Percentiles rank a stretch among this genome's conserved stretches.
Conservation (phyloP, 2,797 vertebrate species). For the Lacerta agilis region DNA sequence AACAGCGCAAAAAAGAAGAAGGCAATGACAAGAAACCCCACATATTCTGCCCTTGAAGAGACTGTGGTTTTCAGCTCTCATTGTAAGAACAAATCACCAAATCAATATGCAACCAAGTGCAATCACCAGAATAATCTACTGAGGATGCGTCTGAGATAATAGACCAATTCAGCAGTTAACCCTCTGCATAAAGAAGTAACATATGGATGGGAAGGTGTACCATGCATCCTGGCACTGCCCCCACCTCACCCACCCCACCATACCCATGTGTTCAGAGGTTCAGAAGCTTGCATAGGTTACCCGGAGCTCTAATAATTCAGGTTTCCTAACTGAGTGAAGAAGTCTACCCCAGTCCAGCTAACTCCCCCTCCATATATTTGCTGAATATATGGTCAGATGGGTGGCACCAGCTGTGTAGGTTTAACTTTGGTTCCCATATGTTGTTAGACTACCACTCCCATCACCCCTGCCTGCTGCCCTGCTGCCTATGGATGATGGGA, state of each 20-base stretch:
- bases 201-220: not conserved
- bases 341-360: not conserved
- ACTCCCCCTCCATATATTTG: not conserved
- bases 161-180: not conserved
- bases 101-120: not conserved
- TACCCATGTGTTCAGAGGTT: not conserved
- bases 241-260: not conserved
- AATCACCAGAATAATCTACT: not conserved
- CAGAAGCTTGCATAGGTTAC: not conserved
- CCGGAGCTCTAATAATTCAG: not conserved
- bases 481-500: too few species aligned
- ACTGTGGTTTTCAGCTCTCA: not conserved
- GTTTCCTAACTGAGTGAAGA: not conserved
- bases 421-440: too few species aligned
- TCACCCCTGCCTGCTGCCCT: too few species aligned
- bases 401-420: not conserved
- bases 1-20: not conserved
- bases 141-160: not conserved
- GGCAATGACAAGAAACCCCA: not conserved
- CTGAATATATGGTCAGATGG: not conserved
- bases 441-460: too few species aligned
- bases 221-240: not conserved
- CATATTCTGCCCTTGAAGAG: not conserved
- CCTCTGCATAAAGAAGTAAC: too few species aligned
- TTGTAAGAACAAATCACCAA: not conserved